phyloP scores from a whole-genome alignment of 53 echinoderm and acorn worm genomes.

The Apostichopus leukothele region DNA sequence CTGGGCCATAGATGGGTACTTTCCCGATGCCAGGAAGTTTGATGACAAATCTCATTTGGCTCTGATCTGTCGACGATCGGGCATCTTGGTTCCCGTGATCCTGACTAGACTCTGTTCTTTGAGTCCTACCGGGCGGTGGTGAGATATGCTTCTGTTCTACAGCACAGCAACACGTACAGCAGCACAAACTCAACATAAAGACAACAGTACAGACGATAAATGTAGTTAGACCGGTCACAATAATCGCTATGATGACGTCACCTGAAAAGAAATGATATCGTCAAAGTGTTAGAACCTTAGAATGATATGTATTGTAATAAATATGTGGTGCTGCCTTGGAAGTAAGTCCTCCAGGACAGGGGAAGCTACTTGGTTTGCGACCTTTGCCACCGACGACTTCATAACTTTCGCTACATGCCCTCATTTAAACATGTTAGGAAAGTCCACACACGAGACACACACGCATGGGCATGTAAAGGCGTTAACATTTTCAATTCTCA shows the following conservation, averaged over 20 bases:
- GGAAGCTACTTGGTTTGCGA: too few relatives aligned
- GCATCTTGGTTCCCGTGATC: not conserved
- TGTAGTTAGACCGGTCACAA: conserved; percentile 22
- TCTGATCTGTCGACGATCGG: not conserved
- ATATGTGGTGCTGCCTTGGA: too few relatives aligned
- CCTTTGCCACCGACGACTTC: too few relatives aligned
- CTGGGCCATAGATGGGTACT: conserved; percentile 34
- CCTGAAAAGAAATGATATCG: not conserved
- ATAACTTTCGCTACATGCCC: too few relatives aligned
- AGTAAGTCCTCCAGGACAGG: too few relatives aligned
- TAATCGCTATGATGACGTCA: conserved; percentile 19
- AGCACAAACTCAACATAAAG: conserved; percentile 17
- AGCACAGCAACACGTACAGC: conserved; percentile 35
- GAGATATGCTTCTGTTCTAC: not conserved
- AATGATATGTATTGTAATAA: too few relatives aligned
- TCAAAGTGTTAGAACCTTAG: too few relatives aligned
- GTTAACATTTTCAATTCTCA: too few relatives aligned
- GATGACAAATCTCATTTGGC: conserved; percentile 7
- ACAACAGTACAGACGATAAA: not conserved
- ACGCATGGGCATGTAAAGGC: too few relatives aligned
- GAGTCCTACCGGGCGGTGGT: not conserved
- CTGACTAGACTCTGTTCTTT: not conserved
- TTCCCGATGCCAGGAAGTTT: conserved; percentile 31
- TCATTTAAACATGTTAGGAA: too few relatives aligned
- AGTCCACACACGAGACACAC: too few relatives aligned